Conservation (phyloP, 2,113 vertebrate genomes). For the Pedionomus torquatus region DNA sequence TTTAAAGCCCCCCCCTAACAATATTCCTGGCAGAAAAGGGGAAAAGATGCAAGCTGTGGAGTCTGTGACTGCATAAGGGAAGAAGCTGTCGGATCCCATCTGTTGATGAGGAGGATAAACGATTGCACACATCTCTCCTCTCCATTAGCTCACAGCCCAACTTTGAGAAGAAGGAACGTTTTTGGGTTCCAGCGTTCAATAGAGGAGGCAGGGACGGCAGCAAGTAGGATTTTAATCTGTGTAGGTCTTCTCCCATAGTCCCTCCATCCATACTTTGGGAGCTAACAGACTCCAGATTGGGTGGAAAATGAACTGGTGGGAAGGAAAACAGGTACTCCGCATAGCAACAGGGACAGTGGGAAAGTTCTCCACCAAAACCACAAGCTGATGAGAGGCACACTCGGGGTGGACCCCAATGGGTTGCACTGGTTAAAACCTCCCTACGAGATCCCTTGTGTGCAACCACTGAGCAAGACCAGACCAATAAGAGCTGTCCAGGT, state of each 20-base stretch:
- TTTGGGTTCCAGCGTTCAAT: not conserved
- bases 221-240: not conserved
- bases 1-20: not conserved
- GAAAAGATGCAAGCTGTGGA: conserved; percentile 63
- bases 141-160: not conserved
- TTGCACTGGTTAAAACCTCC: not conserved
- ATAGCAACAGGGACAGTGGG: not conserved
- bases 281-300: not conserved
- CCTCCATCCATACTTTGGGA: not conserved
- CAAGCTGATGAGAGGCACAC: not conserved
- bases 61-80: conserved; percentile 57
- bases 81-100: conserved; percentile 63
- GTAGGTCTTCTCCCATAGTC: not conserved
- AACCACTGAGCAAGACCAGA: accelerated
- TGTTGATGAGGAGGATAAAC: conserved; percentile 45
- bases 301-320: not conserved
- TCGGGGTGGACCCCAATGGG: not conserved
- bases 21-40: conserved; percentile 65
- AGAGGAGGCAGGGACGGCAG: not conserved
- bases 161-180: not conserved
- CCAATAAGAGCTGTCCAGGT: not conserved
- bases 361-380: not conserved
- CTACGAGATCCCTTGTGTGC: accelerated
- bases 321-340: not conserved
- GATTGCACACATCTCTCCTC: not conserved